Evolutionary conservation across 37 sponge, comb jelly and placozoan genomes (phyloP).

Genomic region (Hexactinellida sp.): DNA sequence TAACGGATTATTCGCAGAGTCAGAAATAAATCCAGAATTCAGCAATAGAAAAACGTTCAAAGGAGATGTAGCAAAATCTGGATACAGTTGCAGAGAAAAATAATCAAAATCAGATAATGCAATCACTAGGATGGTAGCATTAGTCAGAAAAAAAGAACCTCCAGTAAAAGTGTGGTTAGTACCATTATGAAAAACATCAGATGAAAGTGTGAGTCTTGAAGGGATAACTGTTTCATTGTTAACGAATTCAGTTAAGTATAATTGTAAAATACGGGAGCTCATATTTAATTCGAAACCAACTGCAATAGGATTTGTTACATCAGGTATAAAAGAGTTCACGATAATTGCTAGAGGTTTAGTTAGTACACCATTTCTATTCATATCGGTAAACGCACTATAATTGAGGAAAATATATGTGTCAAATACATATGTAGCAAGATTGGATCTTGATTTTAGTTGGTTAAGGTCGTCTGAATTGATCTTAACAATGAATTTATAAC

Average conservation of each 20-base stretch:
- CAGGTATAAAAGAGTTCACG: conserved; percentile 30
- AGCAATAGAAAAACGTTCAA: neutral
- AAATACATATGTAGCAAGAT: conserved; percentile 41
- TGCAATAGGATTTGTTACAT: conserved; percentile 35
- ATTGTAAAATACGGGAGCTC: conserved; percentile 32
- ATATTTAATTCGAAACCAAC: conserved; percentile 44
- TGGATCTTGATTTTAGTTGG: conserved; percentile 37
- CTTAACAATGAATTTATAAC: conserved; percentile 26
- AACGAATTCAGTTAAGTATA: conserved; percentile 73
- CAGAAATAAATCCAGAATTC: neutral
- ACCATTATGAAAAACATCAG: neutral
- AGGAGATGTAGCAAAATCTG: neutral
- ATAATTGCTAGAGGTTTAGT: conserved; percentile 25
- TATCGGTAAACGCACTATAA: conserved; percentile 39
- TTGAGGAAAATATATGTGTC: conserved; percentile 54
- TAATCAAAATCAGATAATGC: neutral
- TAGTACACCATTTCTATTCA: conserved; percentile 56
- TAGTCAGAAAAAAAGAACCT: neutral
- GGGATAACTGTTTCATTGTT: neutral
- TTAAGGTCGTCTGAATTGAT: conserved; percentile 41
- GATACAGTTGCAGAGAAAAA: neutral
- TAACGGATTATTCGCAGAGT: neutral
- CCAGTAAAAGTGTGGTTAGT: neutral
- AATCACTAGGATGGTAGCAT: neutral
- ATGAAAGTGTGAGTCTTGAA: neutral